Percentiles rank a stretch among this genome's conserved stretches.
Conservation (phyloP, 2,113 vertebrate species). For the Pluvialis apricaria region DNA sequence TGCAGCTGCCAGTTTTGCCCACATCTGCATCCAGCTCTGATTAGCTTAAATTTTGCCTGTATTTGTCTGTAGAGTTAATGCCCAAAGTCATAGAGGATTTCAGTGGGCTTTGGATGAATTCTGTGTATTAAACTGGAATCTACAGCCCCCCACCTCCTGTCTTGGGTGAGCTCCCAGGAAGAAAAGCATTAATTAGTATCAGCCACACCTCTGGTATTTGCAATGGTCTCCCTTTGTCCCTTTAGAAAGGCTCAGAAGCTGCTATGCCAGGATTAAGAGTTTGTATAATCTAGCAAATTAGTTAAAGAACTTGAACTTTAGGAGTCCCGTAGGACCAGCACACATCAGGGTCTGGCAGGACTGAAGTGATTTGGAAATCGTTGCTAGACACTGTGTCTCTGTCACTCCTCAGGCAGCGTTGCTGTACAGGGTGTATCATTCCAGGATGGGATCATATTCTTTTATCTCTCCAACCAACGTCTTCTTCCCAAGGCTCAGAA, state of each 20-base stretch:
- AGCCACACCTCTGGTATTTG: not conserved
- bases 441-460: not conserved
- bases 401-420: not conserved
- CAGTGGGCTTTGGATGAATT: not conserved
- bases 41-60: not conserved
- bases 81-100: not conserved
- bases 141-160: not conserved
- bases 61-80: not conserved
- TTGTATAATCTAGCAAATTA: not conserved
- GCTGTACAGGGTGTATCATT: fast-evolving
- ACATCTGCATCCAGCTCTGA: not conserved
- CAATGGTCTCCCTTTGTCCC: not conserved
- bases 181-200: not conserved
- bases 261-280: fast-evolving
- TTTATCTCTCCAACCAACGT: not conserved
- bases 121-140: not conserved
- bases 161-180: not conserved
- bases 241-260: not conserved
- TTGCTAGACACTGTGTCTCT: not conserved
- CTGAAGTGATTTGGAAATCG: not conserved
- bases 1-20: not conserved
- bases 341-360: not conserved
- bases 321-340: not conserved
- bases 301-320: not conserved
- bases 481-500: not conserved